A percentile compares a stretch with the other conserved stretches of the same genome.
Conservation (phyloP, 2,797 vertebrate genomes). For the Pteronotus mesoamericanus region DNA sequence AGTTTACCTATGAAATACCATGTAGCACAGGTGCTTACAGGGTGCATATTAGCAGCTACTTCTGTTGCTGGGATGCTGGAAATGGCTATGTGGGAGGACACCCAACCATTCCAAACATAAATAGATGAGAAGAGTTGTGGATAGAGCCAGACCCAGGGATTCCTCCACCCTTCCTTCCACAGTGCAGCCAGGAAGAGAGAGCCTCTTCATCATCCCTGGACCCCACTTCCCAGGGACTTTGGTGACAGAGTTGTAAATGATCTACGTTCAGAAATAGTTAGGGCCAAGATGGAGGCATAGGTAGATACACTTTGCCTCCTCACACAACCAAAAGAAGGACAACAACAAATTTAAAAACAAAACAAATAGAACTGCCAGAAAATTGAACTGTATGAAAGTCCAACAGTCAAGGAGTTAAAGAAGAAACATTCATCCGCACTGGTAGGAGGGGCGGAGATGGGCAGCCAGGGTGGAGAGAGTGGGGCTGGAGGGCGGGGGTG, state of each 20-base stretch:
- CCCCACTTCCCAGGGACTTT: background rate
- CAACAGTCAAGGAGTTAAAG: too few species aligned
- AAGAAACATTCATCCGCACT: too few species aligned
- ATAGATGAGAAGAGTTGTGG: background rate
- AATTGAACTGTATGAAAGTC: too few species aligned
- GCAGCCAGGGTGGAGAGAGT: too few species aligned
- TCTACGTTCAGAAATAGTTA: background rate
- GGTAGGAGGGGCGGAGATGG: too few species aligned
- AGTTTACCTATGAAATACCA: background rate
- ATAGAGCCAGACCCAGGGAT: background rate
- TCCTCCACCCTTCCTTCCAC: background rate
- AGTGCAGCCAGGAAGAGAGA: background rate
- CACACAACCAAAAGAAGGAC: too few species aligned
- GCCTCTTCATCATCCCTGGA: background rate
- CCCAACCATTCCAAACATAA: background rate
- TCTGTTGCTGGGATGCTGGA: background rate
- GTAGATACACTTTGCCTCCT: too few species aligned
- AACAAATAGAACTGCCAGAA: too few species aligned
- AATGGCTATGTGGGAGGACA: too few species aligned
- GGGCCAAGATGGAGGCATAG: too few species aligned
- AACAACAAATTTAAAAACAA: too few species aligned
- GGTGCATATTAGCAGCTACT: accelerated
- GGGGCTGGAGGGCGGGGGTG: too few species aligned
- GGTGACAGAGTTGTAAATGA: background rate
- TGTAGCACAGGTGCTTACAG: accelerated